phyloP scores from a whole-genome alignment of 2,113 vertebrate genomes.

The Gymnarchus niloticus region DNA sequence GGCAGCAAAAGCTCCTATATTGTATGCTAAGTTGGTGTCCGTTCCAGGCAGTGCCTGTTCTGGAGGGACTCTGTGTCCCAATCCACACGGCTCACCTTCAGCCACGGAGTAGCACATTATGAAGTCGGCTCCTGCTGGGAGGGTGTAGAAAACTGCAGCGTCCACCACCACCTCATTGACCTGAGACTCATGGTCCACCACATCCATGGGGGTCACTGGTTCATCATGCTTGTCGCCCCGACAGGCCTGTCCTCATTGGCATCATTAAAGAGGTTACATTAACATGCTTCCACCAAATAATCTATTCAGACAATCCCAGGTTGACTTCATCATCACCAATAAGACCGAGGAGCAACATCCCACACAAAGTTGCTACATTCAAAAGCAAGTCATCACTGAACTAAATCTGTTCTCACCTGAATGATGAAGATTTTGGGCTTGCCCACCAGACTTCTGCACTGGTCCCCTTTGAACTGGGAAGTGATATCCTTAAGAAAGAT shows the following conservation, averaged over 20 bases:
- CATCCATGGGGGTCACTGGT: conserved; percentile 58
- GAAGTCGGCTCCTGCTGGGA: conserved; percentile 90
- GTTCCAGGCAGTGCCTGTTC: no score
- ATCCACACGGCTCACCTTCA: conserved; percentile 64
- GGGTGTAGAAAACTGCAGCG: conserved; percentile 66
- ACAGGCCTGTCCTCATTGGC: conserved; percentile 56
- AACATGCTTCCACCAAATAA: neutral
- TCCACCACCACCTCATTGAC: conserved; percentile 71
- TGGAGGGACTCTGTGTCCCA: no score
- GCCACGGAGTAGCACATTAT: conserved; percentile 98
- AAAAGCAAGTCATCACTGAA: neutral
- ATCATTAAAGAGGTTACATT: neutral
- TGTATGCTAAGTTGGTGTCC: neutral
- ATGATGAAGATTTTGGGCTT: conserved; percentile 96
- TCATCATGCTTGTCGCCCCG: conserved; percentile 63
- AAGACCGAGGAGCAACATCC: no score
- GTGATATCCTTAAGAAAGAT: conserved; percentile 73
- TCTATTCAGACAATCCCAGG: neutral
- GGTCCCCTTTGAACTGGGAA: conserved; percentile 78
- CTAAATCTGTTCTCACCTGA: conserved; percentile 69
- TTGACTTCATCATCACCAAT: no score
- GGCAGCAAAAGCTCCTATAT: neutral
- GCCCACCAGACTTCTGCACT: conserved; percentile 78
- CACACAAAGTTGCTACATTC: no score
- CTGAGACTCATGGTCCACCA: conserved; percentile 48